phyloP scores from a whole-genome alignment of 2,888 invertebrate genomes.

The Dryobota labecula region DNA sequence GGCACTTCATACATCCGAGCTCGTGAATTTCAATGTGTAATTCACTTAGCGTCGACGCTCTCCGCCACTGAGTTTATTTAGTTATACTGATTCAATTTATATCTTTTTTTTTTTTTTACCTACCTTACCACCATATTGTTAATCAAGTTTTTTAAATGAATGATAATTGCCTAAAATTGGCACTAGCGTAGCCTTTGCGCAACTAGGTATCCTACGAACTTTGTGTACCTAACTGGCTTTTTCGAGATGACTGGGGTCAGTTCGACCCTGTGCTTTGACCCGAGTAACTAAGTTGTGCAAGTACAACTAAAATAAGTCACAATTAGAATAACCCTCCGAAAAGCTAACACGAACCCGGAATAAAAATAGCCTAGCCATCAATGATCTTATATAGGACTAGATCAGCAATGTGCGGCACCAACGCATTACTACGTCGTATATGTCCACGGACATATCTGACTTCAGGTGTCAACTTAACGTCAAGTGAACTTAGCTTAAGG shows the following conservation, averaged over 20 bases:
- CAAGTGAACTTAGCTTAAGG: no score
- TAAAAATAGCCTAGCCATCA: neutral
- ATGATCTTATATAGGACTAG: no score
- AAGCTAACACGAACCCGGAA: neutral
- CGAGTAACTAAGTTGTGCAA: neutral
- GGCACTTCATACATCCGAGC: conserved; percentile 42
- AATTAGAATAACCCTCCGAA: neutral
- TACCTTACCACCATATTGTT: conserved; percentile 5
- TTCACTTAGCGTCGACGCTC: conserved; percentile 55
- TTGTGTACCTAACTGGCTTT: neutral
- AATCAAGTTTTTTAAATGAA: neutral
- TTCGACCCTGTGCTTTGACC: neutral
- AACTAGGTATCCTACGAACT: neutral
- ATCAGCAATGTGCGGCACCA: no score
- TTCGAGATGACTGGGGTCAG: neutral
- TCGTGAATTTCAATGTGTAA: conserved; percentile 63
- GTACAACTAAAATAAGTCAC: neutral
- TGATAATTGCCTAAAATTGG: neutral
- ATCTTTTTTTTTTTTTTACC: conserved; percentile 9
- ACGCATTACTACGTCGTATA: no score
- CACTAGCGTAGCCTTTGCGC: neutral
- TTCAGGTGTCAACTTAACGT: no score
- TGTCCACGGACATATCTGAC: no score
- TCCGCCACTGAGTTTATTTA: conserved; percentile 50
- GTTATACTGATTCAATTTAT: conserved; percentile 46